A percentile compares a stretch with the other conserved stretches of the same genome.
These are phyloP conservation scores for Conger conger DNA, from an alignment of 2,113 vertebrate species.

Conservation along the genomic window DNA sequence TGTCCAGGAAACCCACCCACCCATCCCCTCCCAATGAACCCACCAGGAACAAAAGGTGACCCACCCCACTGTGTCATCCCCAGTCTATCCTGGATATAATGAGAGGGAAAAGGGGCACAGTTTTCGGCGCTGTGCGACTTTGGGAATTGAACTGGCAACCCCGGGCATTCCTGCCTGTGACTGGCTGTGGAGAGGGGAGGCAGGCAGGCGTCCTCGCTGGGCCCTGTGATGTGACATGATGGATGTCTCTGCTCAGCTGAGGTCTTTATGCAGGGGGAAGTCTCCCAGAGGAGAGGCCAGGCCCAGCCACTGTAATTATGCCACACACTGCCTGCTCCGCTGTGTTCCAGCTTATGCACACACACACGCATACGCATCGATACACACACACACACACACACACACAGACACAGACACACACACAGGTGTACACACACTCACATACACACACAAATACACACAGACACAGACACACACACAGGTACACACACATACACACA, in stretches of 20 bases:
- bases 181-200: neutral
- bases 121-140: neutral
- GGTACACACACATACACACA: neutral
- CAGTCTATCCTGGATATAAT: neutral
- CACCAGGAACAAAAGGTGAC: neutral
- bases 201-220: neutral
- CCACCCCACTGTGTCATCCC: neutral
- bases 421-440: neutral
- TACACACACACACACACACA: slow-evolving; percentile 4
- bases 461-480: neutral
- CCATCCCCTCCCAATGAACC: too few relatives aligned
- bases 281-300: neutral
- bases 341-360: neutral
- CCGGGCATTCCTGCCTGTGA: neutral
- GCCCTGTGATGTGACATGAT: neutral
- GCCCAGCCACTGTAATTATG: neutral
- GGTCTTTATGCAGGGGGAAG: neutral
- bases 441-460: neutral
- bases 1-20: neutral
- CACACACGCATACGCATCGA: neutral
- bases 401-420: neutral
- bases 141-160: neutral
- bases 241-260: neutral
- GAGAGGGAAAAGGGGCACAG: neutral
- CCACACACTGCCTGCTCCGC: neutral